Base-by-base conservation (phyloP, 2,888 invertebrate genomes). In the Dryadula phaetusa region DNA sequence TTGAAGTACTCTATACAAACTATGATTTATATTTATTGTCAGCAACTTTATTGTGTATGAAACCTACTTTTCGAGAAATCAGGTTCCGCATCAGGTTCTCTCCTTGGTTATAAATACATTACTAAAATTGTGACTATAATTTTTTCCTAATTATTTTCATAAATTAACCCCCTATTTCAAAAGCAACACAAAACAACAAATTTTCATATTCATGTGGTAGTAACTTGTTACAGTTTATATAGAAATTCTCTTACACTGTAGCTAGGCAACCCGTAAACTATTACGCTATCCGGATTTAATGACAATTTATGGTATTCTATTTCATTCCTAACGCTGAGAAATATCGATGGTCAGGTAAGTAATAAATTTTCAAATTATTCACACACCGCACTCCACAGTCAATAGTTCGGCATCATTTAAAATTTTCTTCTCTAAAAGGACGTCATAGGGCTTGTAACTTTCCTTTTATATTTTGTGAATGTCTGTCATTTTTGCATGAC, bases 291-390 rank as follows among this genome's bases (percentile, higher is more conserved):
- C 40, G 16, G n/a, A 22, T 22, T 40, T 40, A 25, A 56, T 56
- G 22, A 56, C 56, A 40, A 56, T 37, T n/a, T 22, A 56, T 40
- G 40, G 56, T 56, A 37, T 54, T 37, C 54, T 54, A 40, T 56
- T 37, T 37, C 37, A 54, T 22, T 40, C 22, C 56, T 40, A 56
- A 40, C 40, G 8, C n/a, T 56, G 56, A 56, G 37, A 56, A 56
- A 56, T 25, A 56, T 40, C 16, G 28, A 40, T 40, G 40, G n/a
- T n/a, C 37, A 28, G 6, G 34, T 40, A 56, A 40, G 25, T 40
- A 22, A 40, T 56, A 56, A n/a, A 56, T 10, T 40, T 56, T 14
- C 56, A 56, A 56, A 40, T 5, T 8, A 56, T 8, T 20, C 37
- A 54, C 20, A 37, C 6, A 34, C 14, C 22, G 18, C 18, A 53